These are phyloP conservation scores for Pyrochroa serraticornis DNA, from an alignment of 2,888 invertebrate species.

Conservation along the genomic window DNA sequence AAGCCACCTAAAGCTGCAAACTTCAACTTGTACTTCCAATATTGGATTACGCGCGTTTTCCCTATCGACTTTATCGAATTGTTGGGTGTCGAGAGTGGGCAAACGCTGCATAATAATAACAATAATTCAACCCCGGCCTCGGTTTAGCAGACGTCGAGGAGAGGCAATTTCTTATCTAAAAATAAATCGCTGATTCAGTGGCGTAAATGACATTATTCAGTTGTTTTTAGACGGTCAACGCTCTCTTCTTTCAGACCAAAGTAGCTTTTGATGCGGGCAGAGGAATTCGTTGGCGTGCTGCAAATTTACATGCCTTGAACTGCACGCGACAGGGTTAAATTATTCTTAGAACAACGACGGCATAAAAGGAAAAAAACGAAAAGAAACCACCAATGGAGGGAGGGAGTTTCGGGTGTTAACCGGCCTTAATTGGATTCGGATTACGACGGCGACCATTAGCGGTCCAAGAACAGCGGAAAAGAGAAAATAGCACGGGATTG, in stretches of 20 bases:
- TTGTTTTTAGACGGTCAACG: slow-evolving; percentile 52
- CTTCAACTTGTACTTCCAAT: no score
- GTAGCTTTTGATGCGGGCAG: slow-evolving; percentile 44
- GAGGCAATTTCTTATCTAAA: slow-evolving; percentile 40
- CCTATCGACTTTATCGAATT: no score
- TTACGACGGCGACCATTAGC: no score
- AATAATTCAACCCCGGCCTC: slow-evolving; percentile 19
- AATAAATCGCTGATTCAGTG: slow-evolving; percentile 49
- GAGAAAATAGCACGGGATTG: no score
- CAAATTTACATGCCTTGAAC: slow-evolving; percentile 50
- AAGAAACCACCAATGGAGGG: not conserved
- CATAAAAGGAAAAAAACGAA: not conserved
- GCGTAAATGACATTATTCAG: slow-evolving; percentile 47
- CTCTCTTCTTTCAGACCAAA: slow-evolving; percentile 40
- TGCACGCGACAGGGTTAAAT: slow-evolving; percentile 50
- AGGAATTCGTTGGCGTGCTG: slow-evolving; percentile 48
- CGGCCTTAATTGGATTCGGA: no score
- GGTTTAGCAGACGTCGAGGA: slow-evolving; percentile 14
- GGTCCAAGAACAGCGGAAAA: no score
- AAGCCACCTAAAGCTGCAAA: no score
- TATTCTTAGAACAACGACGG: slow-evolving; percentile 43
- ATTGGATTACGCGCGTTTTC: no score
- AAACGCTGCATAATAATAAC: no score
- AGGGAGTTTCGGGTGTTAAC: not conserved
- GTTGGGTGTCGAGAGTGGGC: no score